phyloP scores from a whole-genome alignment of 2,113 vertebrate genomes.

The Murina feae region DNA sequence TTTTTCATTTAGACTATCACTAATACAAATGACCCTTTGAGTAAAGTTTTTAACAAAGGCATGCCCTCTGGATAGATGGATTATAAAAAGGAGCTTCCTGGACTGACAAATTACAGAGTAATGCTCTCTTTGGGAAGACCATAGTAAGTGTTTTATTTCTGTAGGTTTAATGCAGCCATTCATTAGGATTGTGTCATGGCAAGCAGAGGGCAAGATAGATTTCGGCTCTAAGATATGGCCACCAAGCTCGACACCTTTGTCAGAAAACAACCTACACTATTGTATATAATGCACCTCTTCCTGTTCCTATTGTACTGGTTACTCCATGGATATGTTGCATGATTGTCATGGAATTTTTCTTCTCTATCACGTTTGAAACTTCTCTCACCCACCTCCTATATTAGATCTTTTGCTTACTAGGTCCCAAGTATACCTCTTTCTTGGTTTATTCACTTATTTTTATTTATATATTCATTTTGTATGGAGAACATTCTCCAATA shows the following conservation, averaged over 20 bases:
- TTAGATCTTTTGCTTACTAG: background rate
- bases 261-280: background rate
- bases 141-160: conserved; percentile 5
- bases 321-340: background rate
- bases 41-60: background rate
- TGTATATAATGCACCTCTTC: background rate
- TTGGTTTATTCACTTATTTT: background rate
- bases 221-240: background rate
- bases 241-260: background rate
- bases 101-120: background rate
- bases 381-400: background rate
- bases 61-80: background rate
- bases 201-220: background rate
- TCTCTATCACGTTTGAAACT: background rate
- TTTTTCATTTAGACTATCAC: background rate
- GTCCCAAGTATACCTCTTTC: background rate
- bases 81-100: background rate
- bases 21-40: background rate
- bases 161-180: background rate
- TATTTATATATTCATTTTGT: background rate
- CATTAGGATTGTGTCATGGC: background rate
- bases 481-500: background rate
- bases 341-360: background rate
- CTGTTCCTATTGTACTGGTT: background rate
- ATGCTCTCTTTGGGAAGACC: background rate